Percentiles rank a stretch among this genome's conserved stretches.
These are phyloP conservation scores for Epizoanthus scotinus DNA, from an alignment of 92 coral and sea anemone genomes.

Conservation along the genomic window DNA sequence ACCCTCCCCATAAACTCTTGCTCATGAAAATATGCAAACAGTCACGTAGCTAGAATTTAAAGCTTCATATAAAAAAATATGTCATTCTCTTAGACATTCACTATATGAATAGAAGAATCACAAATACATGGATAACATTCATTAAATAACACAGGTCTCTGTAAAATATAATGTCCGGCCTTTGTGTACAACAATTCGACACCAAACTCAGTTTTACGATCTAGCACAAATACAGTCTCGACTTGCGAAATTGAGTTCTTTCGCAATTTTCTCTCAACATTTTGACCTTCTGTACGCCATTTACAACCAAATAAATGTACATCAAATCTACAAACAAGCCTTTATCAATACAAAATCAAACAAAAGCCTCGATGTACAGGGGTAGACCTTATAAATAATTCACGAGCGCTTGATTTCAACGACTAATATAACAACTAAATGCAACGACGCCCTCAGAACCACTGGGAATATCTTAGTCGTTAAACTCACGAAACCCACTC, in stretches of 20 bases:
- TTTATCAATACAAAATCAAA: neutral
- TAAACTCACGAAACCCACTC: neutral
- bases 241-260: neutral
- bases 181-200: neutral
- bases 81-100: neutral
- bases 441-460: constrained; percentile 5
- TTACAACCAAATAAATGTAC: neutral
- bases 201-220: too few relatives aligned
- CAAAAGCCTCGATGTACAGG: neutral
- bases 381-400: constrained; percentile 28
- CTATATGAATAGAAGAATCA: neutral
- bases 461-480: neutral
- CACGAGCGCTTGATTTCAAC: neutral
- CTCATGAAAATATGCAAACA: neutral
- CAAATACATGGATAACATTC: neutral
- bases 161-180: neutral
- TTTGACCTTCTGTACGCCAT: neutral
- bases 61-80: neutral
- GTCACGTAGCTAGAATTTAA: constrained; percentile 3
- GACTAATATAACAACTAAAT: too few relatives aligned
- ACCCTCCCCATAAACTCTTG: constrained; percentile 1
- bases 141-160: neutral
- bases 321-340: neutral
- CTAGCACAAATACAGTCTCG: neutral
- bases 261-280: too few relatives aligned